A percentile compares a stretch with the other conserved stretches of the same genome.
phyloP scores from a whole-genome alignment of 2,888 invertebrate genomes.

The Seira sanloemensis region DNA sequence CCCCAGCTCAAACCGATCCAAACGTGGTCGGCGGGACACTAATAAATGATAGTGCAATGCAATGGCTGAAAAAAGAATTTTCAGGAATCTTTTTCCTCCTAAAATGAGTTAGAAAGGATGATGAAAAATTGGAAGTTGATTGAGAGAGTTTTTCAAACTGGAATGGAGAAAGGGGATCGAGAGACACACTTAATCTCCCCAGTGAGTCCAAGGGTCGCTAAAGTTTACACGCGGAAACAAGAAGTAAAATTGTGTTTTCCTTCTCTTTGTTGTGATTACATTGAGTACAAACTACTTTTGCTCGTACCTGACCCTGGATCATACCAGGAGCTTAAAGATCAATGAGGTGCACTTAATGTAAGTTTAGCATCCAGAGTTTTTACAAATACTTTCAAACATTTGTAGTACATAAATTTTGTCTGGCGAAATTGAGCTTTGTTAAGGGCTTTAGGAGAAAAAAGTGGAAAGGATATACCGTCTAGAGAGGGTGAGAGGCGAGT shows the following conservation, averaged over 20 bases:
- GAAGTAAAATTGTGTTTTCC: background rate
- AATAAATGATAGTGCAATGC: background rate
- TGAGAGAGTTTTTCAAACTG: background rate
- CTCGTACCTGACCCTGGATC: background rate
- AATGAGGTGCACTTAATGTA: background rate
- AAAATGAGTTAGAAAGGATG: background rate
- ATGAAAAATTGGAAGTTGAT: background rate
- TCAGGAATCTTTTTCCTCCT: background rate
- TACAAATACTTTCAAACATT: background rate
- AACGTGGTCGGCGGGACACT: background rate
- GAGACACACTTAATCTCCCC: background rate
- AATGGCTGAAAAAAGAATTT: no score
- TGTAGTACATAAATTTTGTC: background rate
- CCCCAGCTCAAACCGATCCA: background rate
- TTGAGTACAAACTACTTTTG: background rate
- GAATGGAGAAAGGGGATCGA: background rate
- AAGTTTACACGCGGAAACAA: conserved; percentile 8
- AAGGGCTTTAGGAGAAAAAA: background rate
- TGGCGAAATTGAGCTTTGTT: background rate
- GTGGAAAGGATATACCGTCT: background rate
- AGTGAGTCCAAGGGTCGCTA: conserved; percentile 17
- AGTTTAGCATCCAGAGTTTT: background rate
- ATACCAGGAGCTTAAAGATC: background rate
- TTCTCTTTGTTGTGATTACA: conserved; percentile 1
- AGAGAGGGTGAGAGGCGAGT: conserved; percentile 4